phyloP scores from a whole-genome alignment of 1,140 invertebrate genomes.

The Chelonus insularis region DNA sequence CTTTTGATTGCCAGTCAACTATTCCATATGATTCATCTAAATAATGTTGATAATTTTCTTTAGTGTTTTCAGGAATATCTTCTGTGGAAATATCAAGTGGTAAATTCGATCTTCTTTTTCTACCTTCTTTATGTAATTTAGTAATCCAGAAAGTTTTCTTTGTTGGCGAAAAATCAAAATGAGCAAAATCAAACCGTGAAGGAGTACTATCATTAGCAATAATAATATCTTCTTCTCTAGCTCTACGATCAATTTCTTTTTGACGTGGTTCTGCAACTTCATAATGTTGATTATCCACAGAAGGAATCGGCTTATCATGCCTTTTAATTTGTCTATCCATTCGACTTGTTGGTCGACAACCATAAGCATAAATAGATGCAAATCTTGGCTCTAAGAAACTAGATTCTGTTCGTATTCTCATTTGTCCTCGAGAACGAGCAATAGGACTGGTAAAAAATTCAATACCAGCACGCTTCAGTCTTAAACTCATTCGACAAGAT shows the following conservation, averaged over 20 bases:
- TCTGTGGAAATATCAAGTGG: neutral
- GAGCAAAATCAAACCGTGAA: neutral
- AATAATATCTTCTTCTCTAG: slow-evolving; percentile 45
- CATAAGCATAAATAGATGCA: slow-evolving; percentile 81
- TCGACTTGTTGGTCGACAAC: slow-evolving; percentile 60
- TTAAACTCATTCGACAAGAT: slow-evolving; percentile 76
- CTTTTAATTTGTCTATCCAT: slow-evolving; percentile 52
- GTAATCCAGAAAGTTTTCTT: slow-evolving; percentile 14
- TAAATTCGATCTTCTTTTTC: slow-evolving; percentile 11
- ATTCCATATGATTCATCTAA: neutral
- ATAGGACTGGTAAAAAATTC: slow-evolving; percentile 67
- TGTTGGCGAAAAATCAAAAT: neutral
- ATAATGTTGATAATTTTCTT: neutral
- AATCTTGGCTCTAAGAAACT: slow-evolving; percentile 81
- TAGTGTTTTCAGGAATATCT: neutral
- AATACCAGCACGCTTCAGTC: slow-evolving; percentile 75
- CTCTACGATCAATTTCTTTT: slow-evolving; percentile 32
- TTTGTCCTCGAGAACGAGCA: slow-evolving; percentile 63
- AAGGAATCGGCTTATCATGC: slow-evolving; percentile 47
- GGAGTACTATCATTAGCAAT: slow-evolving; percentile 45
- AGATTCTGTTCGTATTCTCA: slow-evolving; percentile 77
- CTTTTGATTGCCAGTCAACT: slow-evolving; percentile 52
- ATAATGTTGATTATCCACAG: slow-evolving; percentile 30
- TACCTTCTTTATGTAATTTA: neutral
- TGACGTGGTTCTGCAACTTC: slow-evolving; percentile 47